Percentiles rank a stretch among this genome's conserved stretches.
Evolutionary conservation across 2,888 invertebrate species (phyloP).

Genomic region (Meteorus colon): DNA sequence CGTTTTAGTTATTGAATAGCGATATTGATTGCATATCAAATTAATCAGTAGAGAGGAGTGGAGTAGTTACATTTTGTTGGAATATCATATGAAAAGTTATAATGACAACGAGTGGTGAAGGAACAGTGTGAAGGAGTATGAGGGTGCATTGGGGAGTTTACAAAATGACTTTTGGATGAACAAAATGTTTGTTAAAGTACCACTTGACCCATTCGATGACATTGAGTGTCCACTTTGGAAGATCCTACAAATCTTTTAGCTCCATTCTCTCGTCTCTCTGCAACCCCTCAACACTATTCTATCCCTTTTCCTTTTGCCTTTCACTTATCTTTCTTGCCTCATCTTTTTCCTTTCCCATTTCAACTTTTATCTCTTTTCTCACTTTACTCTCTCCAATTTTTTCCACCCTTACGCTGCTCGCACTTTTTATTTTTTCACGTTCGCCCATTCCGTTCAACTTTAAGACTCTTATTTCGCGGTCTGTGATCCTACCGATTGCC

Average conservation of each 20-base stretch:
- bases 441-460: not conserved
- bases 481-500: slow-evolving; percentile 46
- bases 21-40: not conserved
- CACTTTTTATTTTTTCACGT: not conserved
- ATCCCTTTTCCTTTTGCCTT: not conserved
- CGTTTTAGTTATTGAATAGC: not conserved
- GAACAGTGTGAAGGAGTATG: slow-evolving; percentile 29
- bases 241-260: slow-evolving; percentile 41
- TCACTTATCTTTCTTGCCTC: not conserved
- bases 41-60: not conserved
- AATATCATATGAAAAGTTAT: slow-evolving; percentile 12
- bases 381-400: slow-evolving; percentile 40
- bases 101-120: slow-evolving; percentile 36
- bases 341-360: slow-evolving; percentile 2
- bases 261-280: not conserved
- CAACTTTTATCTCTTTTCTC: slow-evolving; percentile 24
- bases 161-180: slow-evolving; percentile 18
- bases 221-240: slow-evolving; percentile 43
- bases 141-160: not conserved
- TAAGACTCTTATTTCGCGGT: slow-evolving; percentile 23
- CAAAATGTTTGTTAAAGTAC: slow-evolving; percentile 23
- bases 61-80: not conserved
- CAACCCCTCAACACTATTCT: not conserved
- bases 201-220: slow-evolving; percentile 40
- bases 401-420: slow-evolving; percentile 27